Percentiles rank a stretch among this genome's conserved stretches.
Conservation (phyloP, 2,888 invertebrate species). For the Hemicrepidius hirtus region DNA sequence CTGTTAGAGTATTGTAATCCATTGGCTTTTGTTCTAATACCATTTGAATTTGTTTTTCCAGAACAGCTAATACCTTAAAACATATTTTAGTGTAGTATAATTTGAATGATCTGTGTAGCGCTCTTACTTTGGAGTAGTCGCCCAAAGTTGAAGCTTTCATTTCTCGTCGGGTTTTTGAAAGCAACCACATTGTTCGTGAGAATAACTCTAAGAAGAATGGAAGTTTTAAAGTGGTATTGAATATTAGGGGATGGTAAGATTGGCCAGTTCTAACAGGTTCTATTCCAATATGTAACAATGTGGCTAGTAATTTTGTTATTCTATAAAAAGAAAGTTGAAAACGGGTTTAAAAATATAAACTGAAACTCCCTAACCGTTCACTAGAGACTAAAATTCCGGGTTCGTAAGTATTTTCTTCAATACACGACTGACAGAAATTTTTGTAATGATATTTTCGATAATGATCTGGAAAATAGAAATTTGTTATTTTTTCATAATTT, state of each 20-base stretch:
- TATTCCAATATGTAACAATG: constrained; percentile 65
- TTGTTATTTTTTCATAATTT: background rate
- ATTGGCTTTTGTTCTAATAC: constrained; percentile 65
- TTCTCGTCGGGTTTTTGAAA: constrained; percentile 68
- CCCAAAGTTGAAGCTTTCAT: constrained; percentile 68
- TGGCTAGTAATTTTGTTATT: constrained; percentile 65
- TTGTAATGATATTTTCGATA: constrained; percentile 64
- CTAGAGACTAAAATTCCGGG: constrained; percentile 66
- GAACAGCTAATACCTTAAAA: constrained; percentile 65
- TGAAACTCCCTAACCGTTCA: constrained; percentile 64
- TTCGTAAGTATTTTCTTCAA: constrained; percentile 67
- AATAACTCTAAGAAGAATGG: constrained; percentile 69
- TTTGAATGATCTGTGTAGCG: too few relatives aligned
- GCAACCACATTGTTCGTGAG: constrained; percentile 68
- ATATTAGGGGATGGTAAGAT: constrained; percentile 67
- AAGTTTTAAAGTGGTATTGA: constrained; percentile 62
- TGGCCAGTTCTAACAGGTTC: constrained; percentile 62
- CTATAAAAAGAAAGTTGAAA: constrained; percentile 57
- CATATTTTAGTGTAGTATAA: background rate
- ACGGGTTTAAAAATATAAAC: constrained; percentile 4
- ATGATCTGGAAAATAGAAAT: constrained; percentile 59
- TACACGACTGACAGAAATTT: constrained; percentile 65
- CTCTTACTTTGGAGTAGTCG: constrained; percentile 67
- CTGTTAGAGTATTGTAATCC: constrained; percentile 64
- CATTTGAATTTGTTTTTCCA: constrained; percentile 67